Base-by-base conservation (phyloP, 1,140 invertebrate genomes). In the Ceratosolen solmsi region DNA sequence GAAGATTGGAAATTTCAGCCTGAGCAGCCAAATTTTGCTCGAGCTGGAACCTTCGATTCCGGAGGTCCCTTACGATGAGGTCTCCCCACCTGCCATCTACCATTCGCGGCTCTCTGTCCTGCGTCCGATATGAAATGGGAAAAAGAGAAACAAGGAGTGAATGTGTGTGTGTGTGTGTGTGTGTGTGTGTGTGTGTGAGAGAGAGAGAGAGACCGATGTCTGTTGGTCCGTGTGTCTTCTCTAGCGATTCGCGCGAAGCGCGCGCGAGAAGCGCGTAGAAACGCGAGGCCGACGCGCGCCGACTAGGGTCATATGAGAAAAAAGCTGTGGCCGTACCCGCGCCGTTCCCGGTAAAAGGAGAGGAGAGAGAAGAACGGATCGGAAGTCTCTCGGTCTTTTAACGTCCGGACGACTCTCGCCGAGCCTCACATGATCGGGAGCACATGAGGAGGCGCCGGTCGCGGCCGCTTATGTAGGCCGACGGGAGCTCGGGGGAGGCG, bases 361-460 rank as follows among this genome's bases (percentile, higher is more conserved):
- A 77, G 80, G 65, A 77, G 74, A 82, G 80, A 82, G 38, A 80
- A 80, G 71, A 76, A 71, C 71, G 79, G 77, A 68, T 83, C 56
- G 74, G 78, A 83, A 84, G 85, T 85, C 82, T 85, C 84, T 85
- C 75, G 63, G 80, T 60, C 80, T 80, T 75, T 85, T 84, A 79
- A 56, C 72, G 72, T 81, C 72, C 65, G 74, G 73, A 75, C 74
- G 80, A 82, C 80, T 82, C 80, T 82, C 80, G 54, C 30, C 73
- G 49, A 82, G 86, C 85, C 86, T 86, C 87, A 86, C 84, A 87
- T 87, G 88, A 89, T 83, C 85, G 85, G 87, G 88, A 84, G 82
- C 84, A 2, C 81, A 88, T 85, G 41, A 71, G 58, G 49, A 58
- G 58, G 70, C 51, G 41, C 15, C 11, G 60, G 0, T n/a, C 73